Evolutionary conservation across 2,797 vertebrate species (phyloP).

Genomic region (Myiothlypis coronata): DNA sequence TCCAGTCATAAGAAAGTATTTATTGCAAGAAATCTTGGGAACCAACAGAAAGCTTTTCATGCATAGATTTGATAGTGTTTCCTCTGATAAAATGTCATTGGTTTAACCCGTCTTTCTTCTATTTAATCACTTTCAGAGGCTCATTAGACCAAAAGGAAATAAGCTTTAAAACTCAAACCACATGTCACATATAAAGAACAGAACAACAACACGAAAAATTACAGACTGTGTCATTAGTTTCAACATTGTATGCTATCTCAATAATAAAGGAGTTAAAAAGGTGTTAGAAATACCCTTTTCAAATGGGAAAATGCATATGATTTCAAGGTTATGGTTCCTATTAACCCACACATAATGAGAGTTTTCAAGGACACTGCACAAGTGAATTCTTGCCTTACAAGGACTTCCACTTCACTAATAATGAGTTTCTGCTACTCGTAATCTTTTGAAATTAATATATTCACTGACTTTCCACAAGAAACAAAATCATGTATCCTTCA

Average conservation of each 20-base stretch:
- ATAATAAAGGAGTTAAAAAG: constrained; percentile 3
- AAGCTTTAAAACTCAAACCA: constrained; percentile 69
- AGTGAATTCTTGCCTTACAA: not conserved
- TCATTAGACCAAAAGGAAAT: constrained; percentile 66
- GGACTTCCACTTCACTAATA: not conserved
- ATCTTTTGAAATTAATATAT: not conserved
- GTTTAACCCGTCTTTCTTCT: constrained; percentile 54
- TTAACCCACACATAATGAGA: not conserved
- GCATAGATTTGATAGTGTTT: constrained; percentile 16
- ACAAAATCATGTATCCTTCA: not conserved
- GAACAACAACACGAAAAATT: not conserved
- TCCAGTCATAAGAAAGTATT: not conserved
- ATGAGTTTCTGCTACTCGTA: not conserved
- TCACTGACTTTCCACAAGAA: not conserved
- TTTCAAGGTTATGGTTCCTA: not conserved
- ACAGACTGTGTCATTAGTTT: not conserved
- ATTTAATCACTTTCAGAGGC: constrained; percentile 66
- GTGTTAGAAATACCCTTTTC: constrained; percentile 14
- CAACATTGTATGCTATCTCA: not conserved
- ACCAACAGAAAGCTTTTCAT: not conserved
- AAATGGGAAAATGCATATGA: constrained; percentile 5
- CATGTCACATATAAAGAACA: constrained; percentile 43
- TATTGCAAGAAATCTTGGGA: not conserved
- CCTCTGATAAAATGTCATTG: constrained; percentile 57
- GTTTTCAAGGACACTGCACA: constrained; percentile 1